Evolutionary conservation across 2,797 vertebrate genomes (phyloP), one percentile per base, ranked within the genome.

Genomic region (Argyrosomus regius): DNA sequence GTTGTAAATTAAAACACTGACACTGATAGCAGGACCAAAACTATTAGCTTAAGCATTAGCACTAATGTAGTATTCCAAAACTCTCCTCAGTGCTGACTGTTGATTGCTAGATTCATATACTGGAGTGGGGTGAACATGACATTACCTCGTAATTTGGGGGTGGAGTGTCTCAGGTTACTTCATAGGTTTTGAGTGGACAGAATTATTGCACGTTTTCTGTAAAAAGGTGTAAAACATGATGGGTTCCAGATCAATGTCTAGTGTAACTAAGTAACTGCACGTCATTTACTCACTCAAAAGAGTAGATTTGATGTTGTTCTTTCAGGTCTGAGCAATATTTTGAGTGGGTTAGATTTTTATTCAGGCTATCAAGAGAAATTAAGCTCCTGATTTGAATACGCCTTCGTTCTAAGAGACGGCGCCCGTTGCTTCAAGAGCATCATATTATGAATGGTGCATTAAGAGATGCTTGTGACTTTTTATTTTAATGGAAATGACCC

Each of bases 401-500:
- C 20, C n/a, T 68, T 62, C 49, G 48, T 76, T 14, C 46, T 57
- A 14, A 17, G 4, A 60, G 48, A 22, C 16, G 11, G 22, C 11
- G 28, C 18, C 49, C 48, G 48, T 46, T 53, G 0, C 56, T 70
- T 63, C 48, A 59, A 68, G 62, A 67, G 52, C 35, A 5, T 48
- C 1, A 4, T 8, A 6, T 46, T 39, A 64, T 24, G 66, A 35
- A 64, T 45, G 41, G 61, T 6, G 48, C 67, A 35, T 18, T 11
- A 43, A 72, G 31, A 60, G 64, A 72, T 11, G 67, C 71, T 56
- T 11, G 26, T 57, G 39, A 60, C 45, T 68, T 71, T 61, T 43
- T 9, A 63, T 61, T 79, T 65, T 67, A 83, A 74, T 69, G 35
- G 50, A 74, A 77, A 77, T 73, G 80, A 82, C 85, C 75, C 65